Base-by-base conservation (phyloP, 2,888 invertebrate genomes). In the Clanis bilineata region DNA sequence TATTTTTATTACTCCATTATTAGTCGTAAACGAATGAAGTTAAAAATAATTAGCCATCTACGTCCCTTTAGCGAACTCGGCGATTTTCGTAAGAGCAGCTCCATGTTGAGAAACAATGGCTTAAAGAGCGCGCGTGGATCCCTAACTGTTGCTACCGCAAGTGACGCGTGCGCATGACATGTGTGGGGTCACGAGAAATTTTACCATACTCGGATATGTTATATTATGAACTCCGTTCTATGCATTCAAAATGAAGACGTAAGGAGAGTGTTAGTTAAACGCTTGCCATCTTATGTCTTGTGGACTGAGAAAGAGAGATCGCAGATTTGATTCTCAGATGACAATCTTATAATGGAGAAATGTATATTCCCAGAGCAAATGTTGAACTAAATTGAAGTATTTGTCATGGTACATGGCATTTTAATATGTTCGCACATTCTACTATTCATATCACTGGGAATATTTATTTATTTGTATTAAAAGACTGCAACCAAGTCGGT, bases 121-220 rank as follows among this genome's bases (percentile, higher is more conserved):
- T 41, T 41, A 9, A 41, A 39, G 39, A 39, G 39, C 21, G 36
- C 57, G 67, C 68, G 65, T 66, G 63, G 59, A 62, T 57, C 59
- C 65, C 57, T 60, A 60, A 69, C 69, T 63, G 65, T 59, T 68
- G 71, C 74, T 73, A 66, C 71, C 63, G 67, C 66, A 43, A 61
- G 64, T 61, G 64, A 64, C 59, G 63, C 66, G 72, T 71, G 69
- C 56, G 58, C 73, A 67, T 69, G 64, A 64, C 32, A 36, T 12
- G 36, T 12, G 36, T 61, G 63, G 60, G 71, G 64, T 71, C 68
- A 65, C 63, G 65, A 59, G 63, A 70, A 67, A 70, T 68, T 63
- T 64, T 64, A 51, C 61, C 36, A 22, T 38, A 47, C 32, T 55
- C 23, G 12, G 62, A 55, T 44, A 61, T 61, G 39, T 55, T 18